These are phyloP conservation scores for Ichneumoninae sp. DNA, from an alignment of 2,888 invertebrate species.

Conservation along the genomic window DNA sequence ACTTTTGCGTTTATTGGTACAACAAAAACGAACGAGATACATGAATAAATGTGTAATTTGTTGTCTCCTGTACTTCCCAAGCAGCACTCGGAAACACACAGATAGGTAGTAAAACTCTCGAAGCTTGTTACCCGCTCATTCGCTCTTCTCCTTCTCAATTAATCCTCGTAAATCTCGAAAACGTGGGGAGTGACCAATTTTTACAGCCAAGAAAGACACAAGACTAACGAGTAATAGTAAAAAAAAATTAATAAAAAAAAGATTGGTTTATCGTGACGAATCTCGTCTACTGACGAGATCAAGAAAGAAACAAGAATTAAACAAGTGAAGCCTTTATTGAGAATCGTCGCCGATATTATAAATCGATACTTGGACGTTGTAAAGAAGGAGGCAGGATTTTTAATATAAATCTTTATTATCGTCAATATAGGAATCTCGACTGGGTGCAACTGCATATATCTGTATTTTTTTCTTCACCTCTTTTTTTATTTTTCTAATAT, in stretches of 20 bases:
- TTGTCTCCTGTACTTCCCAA: slow-evolving; percentile 60
- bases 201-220: slow-evolving; percentile 20
- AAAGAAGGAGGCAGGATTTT: slow-evolving; percentile 80
- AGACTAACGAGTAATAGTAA: slow-evolving; percentile 17
- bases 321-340: slow-evolving; percentile 43
- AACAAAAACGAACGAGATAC: slow-evolving; percentile 76
- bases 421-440: slow-evolving; percentile 80
- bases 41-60: slow-evolving; percentile 72
- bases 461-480: slow-evolving; percentile 71
- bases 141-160: slow-evolving; percentile 6
- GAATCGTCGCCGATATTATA: slow-evolving; percentile 48
- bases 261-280: slow-evolving; percentile 52
- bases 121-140: slow-evolving; percentile 45
- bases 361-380: slow-evolving; percentile 72
- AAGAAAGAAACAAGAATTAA: slow-evolving; percentile 55
- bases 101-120: slow-evolving; percentile 47
- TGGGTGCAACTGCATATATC: slow-evolving; percentile 72
- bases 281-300: slow-evolving; percentile 55
- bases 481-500: slow-evolving; percentile 74
- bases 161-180: slow-evolving; percentile 40
- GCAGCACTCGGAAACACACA: slow-evolving; percentile 50
- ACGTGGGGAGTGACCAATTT: slow-evolving; percentile 43
- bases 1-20: slow-evolving; percentile 79
- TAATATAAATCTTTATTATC: slow-evolving; percentile 77
- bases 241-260: slow-evolving; percentile 19